Evolutionary conservation across 2,797 vertebrate species (phyloP), one percentile per base, ranked within the genome.

Genomic region (Pogonophryne albipinna): DNA sequence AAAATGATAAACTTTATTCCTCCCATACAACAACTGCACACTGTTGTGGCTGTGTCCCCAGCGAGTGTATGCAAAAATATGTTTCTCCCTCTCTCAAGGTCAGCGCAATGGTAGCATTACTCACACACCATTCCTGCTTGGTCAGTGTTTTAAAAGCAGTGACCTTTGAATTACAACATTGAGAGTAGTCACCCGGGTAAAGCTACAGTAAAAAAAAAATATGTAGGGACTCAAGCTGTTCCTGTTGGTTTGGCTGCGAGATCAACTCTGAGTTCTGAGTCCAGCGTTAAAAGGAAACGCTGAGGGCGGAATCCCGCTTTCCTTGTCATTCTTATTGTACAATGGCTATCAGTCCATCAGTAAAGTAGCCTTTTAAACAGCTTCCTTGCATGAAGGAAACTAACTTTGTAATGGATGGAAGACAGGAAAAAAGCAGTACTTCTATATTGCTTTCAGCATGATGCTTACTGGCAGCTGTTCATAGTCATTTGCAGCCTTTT

Each of bases 91-190:
- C 44, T 79, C 50, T 80, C 74, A 89, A 89, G 80, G 77, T 73
- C 79, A 86, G 55, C 46, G 63, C 76, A 70, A 61, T 61, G 59
- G 67, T 74, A 76, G 53, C 76, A 79, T 87, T 84, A 79, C 47
- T 86, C 74, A 74, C 56, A 63, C 38, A 83, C 60, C 52, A 82
- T 76, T 87, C 66, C 79, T 81, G 74, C 80, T 86, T 85, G 79
- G 74, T 89, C 84, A 84, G 79, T 88, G 78, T 83, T 85, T 90
- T 78, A 66, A 66, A 56, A 83, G 72, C 68, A 47, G 60, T 78
- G 84, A 90, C 86, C 82, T 91, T 80, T 90, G 78, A 86, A 80
- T 85, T 74, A 69, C 60, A 80, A 51, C 68, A 58, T 3, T 15
- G 70, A 73, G 50, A 50, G 45, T 60, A 16, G 55, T 72, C 78